Evolutionary conservation across 2,888 invertebrate species (phyloP).

Genomic region (Tholera decimalis): DNA sequence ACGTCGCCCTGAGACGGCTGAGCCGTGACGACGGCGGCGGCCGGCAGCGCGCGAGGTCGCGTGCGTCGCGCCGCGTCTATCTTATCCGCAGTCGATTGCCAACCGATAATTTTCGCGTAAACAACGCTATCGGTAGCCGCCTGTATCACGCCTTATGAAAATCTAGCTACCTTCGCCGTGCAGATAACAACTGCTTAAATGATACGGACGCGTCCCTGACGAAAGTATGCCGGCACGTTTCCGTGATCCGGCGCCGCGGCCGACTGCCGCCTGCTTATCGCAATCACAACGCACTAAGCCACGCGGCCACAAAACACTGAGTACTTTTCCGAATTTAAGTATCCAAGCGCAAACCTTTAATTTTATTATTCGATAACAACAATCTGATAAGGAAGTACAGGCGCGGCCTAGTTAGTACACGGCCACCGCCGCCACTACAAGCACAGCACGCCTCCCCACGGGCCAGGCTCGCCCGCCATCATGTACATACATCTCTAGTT

Average conservation of each 20-base stretch:
- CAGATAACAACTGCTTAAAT: slow-evolving; percentile 44
- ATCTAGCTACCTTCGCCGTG: slow-evolving; percentile 38
- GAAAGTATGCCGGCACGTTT: slow-evolving; percentile 46
- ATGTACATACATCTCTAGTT: too few relatives aligned
- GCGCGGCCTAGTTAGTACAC: slow-evolving; percentile 24
- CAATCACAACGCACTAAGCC: slow-evolving; percentile 3
- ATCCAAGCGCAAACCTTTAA: slow-evolving; percentile 42
- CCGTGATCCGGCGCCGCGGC: slow-evolving; percentile 26
- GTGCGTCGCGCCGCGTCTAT: slow-evolving; percentile 51
- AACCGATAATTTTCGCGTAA: slow-evolving; percentile 69
- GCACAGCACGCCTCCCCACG: too few relatives aligned
- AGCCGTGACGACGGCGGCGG: too few relatives aligned
- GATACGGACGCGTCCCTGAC: slow-evolving; percentile 52
- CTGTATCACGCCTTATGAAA: slow-evolving; percentile 36
- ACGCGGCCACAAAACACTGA: slow-evolving; percentile 7
- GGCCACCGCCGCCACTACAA: too few relatives aligned
- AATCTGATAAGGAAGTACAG: slow-evolving; percentile 48
- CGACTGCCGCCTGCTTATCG: slow-evolving; percentile 17
- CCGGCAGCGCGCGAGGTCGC: slow-evolving; percentile 15
- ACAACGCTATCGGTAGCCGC: slow-evolving; percentile 58
- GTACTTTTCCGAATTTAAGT: slow-evolving; percentile 35
- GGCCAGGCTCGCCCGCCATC: too few relatives aligned
- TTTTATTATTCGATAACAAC: slow-evolving; percentile 52
- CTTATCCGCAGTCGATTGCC: slow-evolving; percentile 68
- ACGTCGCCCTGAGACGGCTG: too few relatives aligned